A percentile compares a stretch with the other conserved stretches of the same genome.
Conservation (phyloP, 2,797 vertebrate species). For the Oryzias sinensis region DNA sequence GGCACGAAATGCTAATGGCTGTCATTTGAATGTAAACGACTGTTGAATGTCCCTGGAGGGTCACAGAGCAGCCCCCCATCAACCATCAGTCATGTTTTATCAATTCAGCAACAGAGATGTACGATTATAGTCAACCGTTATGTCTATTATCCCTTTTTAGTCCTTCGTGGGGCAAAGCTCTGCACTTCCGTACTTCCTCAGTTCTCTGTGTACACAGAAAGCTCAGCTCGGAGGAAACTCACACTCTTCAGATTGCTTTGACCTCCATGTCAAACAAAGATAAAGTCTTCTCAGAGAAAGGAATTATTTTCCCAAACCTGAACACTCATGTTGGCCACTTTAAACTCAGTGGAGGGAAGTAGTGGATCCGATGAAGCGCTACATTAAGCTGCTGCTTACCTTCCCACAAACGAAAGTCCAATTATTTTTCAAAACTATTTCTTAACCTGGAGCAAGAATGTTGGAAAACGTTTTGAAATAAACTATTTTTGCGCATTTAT, state of each 20-base stretch:
- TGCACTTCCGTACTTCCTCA: too few relatives aligned
- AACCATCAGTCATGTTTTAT: constrained; percentile 29
- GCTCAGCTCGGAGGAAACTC: constrained; percentile 21
- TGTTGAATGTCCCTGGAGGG: constrained; percentile 1
- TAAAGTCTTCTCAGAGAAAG: constrained; percentile 2
- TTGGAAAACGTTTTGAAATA: not conserved
- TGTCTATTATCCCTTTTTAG: too few relatives aligned
- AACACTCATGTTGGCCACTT: constrained; percentile 9
- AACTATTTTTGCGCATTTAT: not conserved
- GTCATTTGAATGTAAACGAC: constrained; percentile 27
- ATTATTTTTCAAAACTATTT: constrained; percentile 3
- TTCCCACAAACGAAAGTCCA: not conserved
- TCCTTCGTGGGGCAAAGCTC: too few relatives aligned
- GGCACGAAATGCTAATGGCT: constrained; percentile 17
- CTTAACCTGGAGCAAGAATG: constrained; percentile 7
- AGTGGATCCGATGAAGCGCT: not conserved
- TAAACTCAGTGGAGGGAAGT: constrained; percentile 5
- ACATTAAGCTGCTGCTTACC: constrained; percentile 3
- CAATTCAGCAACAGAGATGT: constrained; percentile 13
- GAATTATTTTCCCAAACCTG: constrained; percentile 5
- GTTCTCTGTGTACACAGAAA: constrained; percentile 1
- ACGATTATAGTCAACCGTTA: too few relatives aligned
- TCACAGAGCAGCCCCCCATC: not conserved
- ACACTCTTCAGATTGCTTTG: constrained; percentile 13
- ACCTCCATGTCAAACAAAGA: not conserved